phyloP scores from a whole-genome alignment of 1,140 invertebrate genomes.

The Magallana ariakensis region DNA sequence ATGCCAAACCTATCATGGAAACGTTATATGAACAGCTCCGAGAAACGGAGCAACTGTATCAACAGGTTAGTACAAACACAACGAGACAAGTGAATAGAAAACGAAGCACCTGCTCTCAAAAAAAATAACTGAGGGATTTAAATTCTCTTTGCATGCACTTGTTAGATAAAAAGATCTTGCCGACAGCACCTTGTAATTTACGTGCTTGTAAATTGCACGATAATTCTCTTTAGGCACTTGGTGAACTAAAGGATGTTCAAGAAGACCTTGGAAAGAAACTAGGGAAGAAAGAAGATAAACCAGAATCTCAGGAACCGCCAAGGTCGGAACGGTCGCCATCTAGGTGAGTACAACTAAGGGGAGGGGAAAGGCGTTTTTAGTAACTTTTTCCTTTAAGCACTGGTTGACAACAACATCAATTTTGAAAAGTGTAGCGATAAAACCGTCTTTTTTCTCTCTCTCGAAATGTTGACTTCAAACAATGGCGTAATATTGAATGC shows the following conservation, averaged over 20 bases:
- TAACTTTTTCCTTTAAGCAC: too few species aligned
- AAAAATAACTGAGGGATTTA: too few species aligned
- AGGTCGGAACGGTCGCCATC: background rate
- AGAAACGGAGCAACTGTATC: constrained; percentile 56
- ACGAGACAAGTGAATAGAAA: background rate
- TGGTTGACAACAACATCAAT: too few species aligned
- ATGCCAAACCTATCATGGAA: constrained; percentile 64
- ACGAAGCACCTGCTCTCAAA: background rate
- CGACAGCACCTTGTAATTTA: too few species aligned
- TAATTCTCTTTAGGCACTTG: constrained; percentile 50
- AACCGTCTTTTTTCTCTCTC: too few species aligned
- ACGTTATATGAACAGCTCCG: constrained; percentile 58
- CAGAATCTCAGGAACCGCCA: constrained; percentile 6
- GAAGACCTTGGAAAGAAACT: constrained; percentile 60
- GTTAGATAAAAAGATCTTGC: too few species aligned
- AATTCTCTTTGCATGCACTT: too few species aligned
- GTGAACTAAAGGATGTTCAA: constrained; percentile 60
- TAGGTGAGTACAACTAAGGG: background rate
- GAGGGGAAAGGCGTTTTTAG: background rate
- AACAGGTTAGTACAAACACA: constrained; percentile 54
- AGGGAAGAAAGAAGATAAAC: constrained; percentile 51
- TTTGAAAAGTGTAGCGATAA: too few species aligned
- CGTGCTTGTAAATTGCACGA: too few species aligned
- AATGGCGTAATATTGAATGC: too few species aligned
- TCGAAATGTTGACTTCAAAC: too few species aligned